Base-by-base conservation (phyloP, 1,140 invertebrate species). In the Metopolophium dirhodum region DNA sequence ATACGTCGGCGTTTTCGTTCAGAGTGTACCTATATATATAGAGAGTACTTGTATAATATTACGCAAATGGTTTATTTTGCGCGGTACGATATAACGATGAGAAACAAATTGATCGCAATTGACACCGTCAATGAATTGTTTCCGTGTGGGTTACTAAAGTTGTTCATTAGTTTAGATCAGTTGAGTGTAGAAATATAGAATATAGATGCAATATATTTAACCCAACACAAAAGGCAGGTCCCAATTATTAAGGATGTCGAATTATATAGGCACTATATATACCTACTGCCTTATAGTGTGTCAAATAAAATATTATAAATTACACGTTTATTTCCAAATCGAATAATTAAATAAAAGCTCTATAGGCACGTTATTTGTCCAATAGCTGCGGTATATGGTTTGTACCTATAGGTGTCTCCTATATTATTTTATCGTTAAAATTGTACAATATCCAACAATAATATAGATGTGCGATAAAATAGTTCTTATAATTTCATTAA, bases 81-180 rank as follows among this genome's bases (percentile, higher is more conserved):
- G 35, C 20, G 87, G n/a, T 37, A 89, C 85, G 41, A 47, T 88
- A 54, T 7, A 37, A 54, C 22, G n/a, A 54, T 41, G 88, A 54
- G 88, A 77, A 77, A 77, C 23, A 37, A 89, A 89, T 89, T 89
- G 37, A 89, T 89, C 23, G 51, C 51, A 89, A 89, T 89, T 89
- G 49, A 89, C n/a, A 89, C 87, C 49, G 88, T 57, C 49, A 89
- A 89, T 89, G 49, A 89, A 89, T 89, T 89, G 51, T 89, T 89
- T 89, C 49, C 51, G 88, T 89, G 35, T 37, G 35, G 87, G 35
- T 57, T 30, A 89, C 11, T 87, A 87, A 41, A 54, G n/a, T 89
- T 11, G 88, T 89, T 89, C 88, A 57, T 89, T 89, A 89, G n/a
- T 89, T 57, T 89, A 2, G 26, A 87, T 49, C 45, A 77, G 61